Evolutionary conservation across 2,888 invertebrate genomes (phyloP), one percentile per base, ranked within the genome.

Genomic region (Caenorhabditis plicata): DNA sequence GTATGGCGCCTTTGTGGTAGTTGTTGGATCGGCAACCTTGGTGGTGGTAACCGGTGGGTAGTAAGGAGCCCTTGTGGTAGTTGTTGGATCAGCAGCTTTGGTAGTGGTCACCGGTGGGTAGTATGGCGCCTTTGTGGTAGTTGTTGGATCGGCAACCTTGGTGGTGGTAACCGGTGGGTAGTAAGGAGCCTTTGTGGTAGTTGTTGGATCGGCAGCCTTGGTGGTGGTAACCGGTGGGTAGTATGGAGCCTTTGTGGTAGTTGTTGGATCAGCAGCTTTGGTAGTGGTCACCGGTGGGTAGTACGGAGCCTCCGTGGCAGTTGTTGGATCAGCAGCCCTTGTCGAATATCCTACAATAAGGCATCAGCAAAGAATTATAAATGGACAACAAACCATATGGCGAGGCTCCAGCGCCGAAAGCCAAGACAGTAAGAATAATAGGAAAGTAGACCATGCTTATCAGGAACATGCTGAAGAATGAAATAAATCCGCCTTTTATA

Each of bases 11-110:
- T 17, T 17, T 17, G 40, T 40, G 36, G 39, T 39, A 5, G 41
- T 41, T 13, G 29, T 42, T 42, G 42, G 42, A 23, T 4, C 20
- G 23, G 42, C 42, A 20, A 31, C 42, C 23, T 29, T 25, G 4
- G 38, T 19, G 3, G 42, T 42, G 4, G 42, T 42, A n/a, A n/a
- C n/a, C 27, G 15, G 40, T 27, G 25, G 25, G 17, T 4, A 15
- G 7, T 25, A n/a, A n/a, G n/a, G n/a, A n/a, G n/a, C n/a, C n/a
- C n/a, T n/a, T n/a, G n/a, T n/a, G n/a, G n/a, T 13, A 26, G 40
- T 4, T 7, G 31, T n/a, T 42, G 42, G 42, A 15, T 4, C 31
- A 27, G 17, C 4, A 17, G 9, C 31, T n/a, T n/a, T n/a, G n/a
- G n/a, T n/a, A n/a, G n/a, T n/a, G 4, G 20, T 31, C 5, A 27